These are phyloP conservation scores for Scyliorhinus canicula DNA, from an alignment of 2,797 vertebrate species.

Conservation along the genomic window DNA sequence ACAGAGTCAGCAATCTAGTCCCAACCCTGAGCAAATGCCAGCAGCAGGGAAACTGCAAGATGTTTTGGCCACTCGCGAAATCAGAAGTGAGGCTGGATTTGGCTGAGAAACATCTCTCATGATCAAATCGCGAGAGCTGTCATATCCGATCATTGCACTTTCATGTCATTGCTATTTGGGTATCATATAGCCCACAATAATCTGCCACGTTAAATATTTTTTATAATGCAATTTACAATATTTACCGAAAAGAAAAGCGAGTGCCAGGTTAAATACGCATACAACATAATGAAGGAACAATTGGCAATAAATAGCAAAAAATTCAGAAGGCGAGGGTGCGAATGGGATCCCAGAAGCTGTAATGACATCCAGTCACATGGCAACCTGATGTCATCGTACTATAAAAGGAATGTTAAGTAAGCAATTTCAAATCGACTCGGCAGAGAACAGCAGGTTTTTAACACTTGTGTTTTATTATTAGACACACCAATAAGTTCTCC, in stretches of 20 bases:
- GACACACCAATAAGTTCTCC: constrained; percentile 9
- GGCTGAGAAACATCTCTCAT: neutral
- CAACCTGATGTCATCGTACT: neutral
- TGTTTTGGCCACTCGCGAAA: neutral
- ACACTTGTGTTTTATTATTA: constrained; percentile 36
- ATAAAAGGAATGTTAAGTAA: constrained; percentile 25
- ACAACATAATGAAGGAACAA: neutral
- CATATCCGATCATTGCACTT: neutral
- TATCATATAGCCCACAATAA: neutral
- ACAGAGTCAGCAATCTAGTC: neutral
- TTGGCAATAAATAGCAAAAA: neutral
- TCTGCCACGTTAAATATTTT: neutral
- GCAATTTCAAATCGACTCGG: neutral
- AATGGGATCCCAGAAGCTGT: neutral
- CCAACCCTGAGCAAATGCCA: neutral
- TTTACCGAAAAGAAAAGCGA: neutral
- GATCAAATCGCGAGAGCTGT: neutral
- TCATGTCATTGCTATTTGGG: neutral
- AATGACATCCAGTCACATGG: neutral
- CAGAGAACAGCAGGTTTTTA: constrained; percentile 26
- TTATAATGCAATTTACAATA: neutral
- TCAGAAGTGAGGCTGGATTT: neutral
- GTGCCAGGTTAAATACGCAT: neutral
- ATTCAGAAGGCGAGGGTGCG: neutral
- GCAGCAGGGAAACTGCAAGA: neutral